These are phyloP conservation scores for Pissodes strobi DNA, from an alignment of 1,140 invertebrate species.

Conservation along the genomic window DNA sequence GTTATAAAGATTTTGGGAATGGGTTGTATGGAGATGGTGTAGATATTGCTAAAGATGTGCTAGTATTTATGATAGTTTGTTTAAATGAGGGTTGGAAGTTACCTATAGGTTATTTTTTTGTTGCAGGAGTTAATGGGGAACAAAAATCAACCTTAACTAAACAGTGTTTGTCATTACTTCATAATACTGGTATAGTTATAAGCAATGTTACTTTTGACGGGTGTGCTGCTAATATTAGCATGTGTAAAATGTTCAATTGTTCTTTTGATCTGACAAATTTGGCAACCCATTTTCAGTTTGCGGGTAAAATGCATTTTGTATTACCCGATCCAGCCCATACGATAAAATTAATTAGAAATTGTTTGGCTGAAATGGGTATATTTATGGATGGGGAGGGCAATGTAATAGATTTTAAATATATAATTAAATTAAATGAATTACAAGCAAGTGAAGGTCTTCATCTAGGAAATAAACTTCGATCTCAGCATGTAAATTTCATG, in stretches of 20 bases:
- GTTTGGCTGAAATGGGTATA: no score
- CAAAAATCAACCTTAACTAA: slow-evolving; percentile 12
- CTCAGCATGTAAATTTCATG: slow-evolving; percentile 2
- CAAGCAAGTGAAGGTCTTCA: slow-evolving; percentile 7
- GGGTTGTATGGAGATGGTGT: background rate
- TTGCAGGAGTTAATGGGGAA: slow-evolving; percentile 13
- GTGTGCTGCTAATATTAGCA: background rate
- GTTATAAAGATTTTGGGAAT: slow-evolving; percentile 23
- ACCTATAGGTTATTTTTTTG: slow-evolving; percentile 19
- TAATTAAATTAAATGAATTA: background rate
- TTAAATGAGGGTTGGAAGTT: slow-evolving; percentile 12
- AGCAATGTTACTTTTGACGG: slow-evolving; percentile 9
- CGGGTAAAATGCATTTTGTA: no score
- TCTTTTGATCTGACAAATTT: background rate
- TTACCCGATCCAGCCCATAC: no score
- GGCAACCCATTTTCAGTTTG: no score
- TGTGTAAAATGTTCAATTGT: background rate
- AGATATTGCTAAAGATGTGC: slow-evolving; percentile 8
- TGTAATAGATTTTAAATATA: background rate
- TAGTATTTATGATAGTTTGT: slow-evolving; percentile 7
- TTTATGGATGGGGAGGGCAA: no score
- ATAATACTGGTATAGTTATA: background rate
- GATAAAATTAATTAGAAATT: no score
- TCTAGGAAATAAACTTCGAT: slow-evolving; percentile 15
- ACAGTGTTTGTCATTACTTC: background rate